phyloP scores from a whole-genome alignment of 2,888 invertebrate species.

The Xiphydria camelus region DNA sequence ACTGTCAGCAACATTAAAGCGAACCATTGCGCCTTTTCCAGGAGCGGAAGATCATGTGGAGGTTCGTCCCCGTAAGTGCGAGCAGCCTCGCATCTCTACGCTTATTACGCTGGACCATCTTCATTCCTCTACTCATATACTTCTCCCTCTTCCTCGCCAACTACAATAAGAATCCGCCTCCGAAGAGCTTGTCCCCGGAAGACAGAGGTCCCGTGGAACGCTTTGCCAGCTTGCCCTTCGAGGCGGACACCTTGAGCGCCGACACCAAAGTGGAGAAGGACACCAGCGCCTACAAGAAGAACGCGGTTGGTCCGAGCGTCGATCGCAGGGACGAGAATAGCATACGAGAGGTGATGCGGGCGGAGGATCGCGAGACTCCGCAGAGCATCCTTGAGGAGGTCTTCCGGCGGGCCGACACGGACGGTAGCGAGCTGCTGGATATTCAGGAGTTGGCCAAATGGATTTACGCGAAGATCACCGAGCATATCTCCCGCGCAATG shows the following conservation, averaged over 20 bases:
- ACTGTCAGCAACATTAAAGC: no score
- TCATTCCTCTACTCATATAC: constrained; percentile 47
- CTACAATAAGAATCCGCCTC: constrained; percentile 39
- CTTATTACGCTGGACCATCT: constrained; percentile 44
- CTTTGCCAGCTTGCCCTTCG: constrained; percentile 39
- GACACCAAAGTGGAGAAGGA: constrained; percentile 13
- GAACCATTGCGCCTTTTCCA: no score
- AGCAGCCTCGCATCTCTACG: constrained; percentile 27
- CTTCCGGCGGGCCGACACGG: constrained; percentile 64
- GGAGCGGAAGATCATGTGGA: no score
- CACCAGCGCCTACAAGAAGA: constrained; percentile 19
- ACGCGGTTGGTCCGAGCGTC: no score
- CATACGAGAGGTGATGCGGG: constrained; percentile 23
- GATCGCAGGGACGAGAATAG: constrained; percentile 24
- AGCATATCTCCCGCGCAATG: constrained; percentile 71
- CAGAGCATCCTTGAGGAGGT: constrained; percentile 41
- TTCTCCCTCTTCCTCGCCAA: constrained; percentile 42
- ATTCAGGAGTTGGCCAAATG: constrained; percentile 68
- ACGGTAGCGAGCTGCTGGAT: constrained; percentile 63
- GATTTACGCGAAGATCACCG: constrained; percentile 69
- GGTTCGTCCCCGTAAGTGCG: no score
- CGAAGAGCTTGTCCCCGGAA: constrained; percentile 33
- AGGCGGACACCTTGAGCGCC: constrained; percentile 38
- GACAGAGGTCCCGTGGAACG: constrained; percentile 15
- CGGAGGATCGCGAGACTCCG: constrained; percentile 30